phyloP scores from a whole-genome alignment of 2,888 invertebrate species.

The Microplitis manilae region DNA sequence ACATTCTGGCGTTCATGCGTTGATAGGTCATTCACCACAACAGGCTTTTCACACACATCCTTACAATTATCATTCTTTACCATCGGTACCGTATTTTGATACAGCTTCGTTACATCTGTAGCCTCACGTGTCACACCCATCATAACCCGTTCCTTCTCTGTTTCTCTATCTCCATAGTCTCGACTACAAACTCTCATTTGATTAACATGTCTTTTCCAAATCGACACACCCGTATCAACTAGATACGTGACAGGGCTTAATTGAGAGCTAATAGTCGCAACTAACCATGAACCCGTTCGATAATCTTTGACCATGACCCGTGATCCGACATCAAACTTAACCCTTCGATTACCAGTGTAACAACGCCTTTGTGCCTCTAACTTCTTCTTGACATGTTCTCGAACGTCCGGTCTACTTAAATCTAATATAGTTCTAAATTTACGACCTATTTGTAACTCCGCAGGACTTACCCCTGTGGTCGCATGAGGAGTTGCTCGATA shows the following conservation, averaged over 20 bases:
- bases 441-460: slow-evolving; percentile 39
- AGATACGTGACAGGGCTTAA: not conserved
- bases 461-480: not conserved
- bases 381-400: slow-evolving; percentile 17
- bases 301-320: slow-evolving; percentile 34
- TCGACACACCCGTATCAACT: not conserved
- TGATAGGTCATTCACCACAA: not conserved
- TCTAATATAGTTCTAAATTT: slow-evolving; percentile 30
- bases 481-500: too few species aligned
- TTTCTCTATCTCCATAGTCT: not conserved
- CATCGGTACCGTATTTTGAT: not conserved
- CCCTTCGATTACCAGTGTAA: slow-evolving; percentile 31
- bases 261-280: not conserved
- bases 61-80: not conserved
- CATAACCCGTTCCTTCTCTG: not conserved
- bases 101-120: not conserved
- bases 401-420: slow-evolving; percentile 32
- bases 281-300: slow-evolving; percentile 18
- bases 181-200: slow-evolving; percentile 3
- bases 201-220: not conserved
- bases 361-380: slow-evolving; percentile 22
- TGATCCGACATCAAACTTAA: slow-evolving; percentile 13
- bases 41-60: not conserved
- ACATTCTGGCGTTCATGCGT: not conserved
- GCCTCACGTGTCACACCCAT: not conserved